These are phyloP conservation scores for Grapholita molesta DNA, from an alignment of 1,140 invertebrate species.

Conservation along the genomic window DNA sequence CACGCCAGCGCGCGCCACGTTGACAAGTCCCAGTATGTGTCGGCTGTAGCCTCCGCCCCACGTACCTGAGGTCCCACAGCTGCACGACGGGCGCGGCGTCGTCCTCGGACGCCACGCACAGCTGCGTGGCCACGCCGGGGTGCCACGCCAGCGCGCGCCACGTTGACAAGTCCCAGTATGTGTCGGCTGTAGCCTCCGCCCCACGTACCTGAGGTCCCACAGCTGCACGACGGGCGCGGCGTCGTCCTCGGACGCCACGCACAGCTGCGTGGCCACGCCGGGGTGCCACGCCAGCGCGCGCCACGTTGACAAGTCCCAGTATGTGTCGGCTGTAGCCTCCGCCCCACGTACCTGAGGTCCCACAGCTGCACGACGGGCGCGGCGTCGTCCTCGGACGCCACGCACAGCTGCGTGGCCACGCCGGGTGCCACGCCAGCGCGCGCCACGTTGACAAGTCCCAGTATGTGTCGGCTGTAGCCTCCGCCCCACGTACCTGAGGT, in stretches of 20 bases:
- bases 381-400: slow-evolving; percentile 96
- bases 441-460: too few species aligned
- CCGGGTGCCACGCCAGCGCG: slow-evolving; percentile 93
- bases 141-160: too few species aligned
- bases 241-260: slow-evolving; percentile 96
- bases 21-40: too few species aligned
- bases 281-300: slow-evolving; percentile 98
- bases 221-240: slow-evolving; percentile 93
- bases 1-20: too few species aligned
- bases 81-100: slow-evolving; percentile 95
- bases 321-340: too few species aligned
- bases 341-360: slow-evolving; percentile 85
- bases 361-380: slow-evolving; percentile 94
- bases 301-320: too few species aligned
- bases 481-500: slow-evolving; percentile 82
- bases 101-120: slow-evolving; percentile 96
- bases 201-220: slow-evolving; percentile 90
- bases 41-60: slow-evolving; percentile 82
- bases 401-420: slow-evolving; percentile 88
- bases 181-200: too few species aligned
- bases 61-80: slow-evolving; percentile 92
- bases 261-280: slow-evolving; percentile 89
- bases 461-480: too few species aligned
- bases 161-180: too few species aligned
- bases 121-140: slow-evolving; percentile 95